Conservation (phyloP, 1,140 invertebrate genomes). For the Steinernema feltiae region DNA sequence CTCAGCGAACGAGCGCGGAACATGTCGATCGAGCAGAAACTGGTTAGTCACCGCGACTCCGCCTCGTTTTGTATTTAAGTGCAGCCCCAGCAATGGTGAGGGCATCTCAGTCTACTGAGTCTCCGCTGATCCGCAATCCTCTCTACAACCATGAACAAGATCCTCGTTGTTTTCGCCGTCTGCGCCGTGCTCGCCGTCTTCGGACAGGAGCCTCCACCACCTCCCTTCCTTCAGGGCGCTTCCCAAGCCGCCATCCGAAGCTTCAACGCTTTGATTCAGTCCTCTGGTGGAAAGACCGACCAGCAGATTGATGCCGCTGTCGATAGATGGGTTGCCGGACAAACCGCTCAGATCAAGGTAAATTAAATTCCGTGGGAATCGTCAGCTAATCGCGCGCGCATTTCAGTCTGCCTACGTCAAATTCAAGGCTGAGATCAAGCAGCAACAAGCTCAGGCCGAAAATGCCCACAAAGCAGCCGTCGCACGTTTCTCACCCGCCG, state of each 20-base stretch:
- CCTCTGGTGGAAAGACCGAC: constrained; percentile 36
- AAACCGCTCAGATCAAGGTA: constrained; percentile 41
- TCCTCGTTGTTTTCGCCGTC: constrained; percentile 26
- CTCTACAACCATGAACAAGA: constrained; percentile 25
- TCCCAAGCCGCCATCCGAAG: constrained; percentile 20
- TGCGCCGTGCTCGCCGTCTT: constrained; percentile 28
- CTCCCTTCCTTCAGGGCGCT: constrained; percentile 44
- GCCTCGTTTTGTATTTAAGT: constrained; percentile 13
- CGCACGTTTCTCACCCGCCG: constrained; percentile 42
- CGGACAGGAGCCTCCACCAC: constrained; percentile 36
- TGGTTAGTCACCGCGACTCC: constrained; percentile 2
- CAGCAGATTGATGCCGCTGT: constrained; percentile 42
- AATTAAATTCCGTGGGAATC: not conserved
- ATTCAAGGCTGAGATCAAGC: constrained; percentile 34
- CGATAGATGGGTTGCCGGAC: constrained; percentile 37
- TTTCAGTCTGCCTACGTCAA: constrained; percentile 11
- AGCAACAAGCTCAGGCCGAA: constrained; percentile 39
- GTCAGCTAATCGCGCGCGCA: not conserved
- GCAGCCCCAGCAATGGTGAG: not conserved
- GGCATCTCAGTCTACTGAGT: constrained; percentile 16
- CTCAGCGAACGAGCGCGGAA: constrained; percentile 14
- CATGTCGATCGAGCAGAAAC: not conserved
- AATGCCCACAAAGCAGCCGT: constrained; percentile 43
- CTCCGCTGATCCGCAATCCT: not conserved
- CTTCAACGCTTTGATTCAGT: constrained; percentile 36